phyloP scores from a whole-genome alignment of 2,113 vertebrate species.

The Lampris incognitus region DNA sequence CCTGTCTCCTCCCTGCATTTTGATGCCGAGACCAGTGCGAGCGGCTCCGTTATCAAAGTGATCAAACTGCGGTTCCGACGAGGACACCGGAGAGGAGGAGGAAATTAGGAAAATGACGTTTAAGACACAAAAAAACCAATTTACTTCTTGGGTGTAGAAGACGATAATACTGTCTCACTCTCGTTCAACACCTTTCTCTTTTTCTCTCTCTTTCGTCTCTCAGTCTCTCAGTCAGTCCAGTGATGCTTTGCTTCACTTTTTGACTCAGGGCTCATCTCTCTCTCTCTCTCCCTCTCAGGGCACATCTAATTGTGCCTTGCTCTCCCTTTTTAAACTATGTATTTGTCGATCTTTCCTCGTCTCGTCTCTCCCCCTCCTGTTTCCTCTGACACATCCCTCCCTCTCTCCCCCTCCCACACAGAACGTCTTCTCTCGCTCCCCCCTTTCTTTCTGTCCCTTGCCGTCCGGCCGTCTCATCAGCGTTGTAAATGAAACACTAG shows the following conservation, averaged over 20 bases:
- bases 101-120: background rate
- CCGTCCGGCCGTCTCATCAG: background rate
- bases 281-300: too few relatives aligned
- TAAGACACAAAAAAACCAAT: background rate
- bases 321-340: too few relatives aligned
- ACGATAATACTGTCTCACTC: background rate
- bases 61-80: background rate
- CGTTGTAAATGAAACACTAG: background rate
- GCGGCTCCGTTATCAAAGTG: background rate
- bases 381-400: too few relatives aligned
- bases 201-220: background rate
- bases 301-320: too few relatives aligned
- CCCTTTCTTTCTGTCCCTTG: background rate
- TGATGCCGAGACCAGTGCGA: conserved; percentile 4
- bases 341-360: too few relatives aligned
- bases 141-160: background rate
- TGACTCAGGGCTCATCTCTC: too few relatives aligned
- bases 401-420: too few relatives aligned
- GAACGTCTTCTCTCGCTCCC: background rate
- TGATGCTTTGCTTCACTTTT: too few relatives aligned
- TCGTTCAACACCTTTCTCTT: background rate
- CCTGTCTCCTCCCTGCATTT: background rate
- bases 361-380: too few relatives aligned
- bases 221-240: background rate
- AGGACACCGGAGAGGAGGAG: background rate